phyloP scores from a whole-genome alignment of 2,797 vertebrate genomes.

The Melanotaenia trifasciata region DNA sequence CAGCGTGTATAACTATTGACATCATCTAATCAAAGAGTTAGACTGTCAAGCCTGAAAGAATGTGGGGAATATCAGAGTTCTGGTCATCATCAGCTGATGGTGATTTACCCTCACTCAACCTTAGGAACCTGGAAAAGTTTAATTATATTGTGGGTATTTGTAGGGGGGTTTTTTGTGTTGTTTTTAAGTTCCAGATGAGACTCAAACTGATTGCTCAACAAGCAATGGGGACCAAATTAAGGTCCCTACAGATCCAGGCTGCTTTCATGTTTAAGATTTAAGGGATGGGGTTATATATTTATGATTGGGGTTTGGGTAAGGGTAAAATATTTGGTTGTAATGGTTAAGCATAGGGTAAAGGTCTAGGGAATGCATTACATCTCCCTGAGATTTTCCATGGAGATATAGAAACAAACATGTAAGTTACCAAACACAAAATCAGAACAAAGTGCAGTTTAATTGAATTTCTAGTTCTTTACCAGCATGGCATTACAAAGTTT shows the following conservation, averaged over 20 bases:
- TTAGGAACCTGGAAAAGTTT: not conserved
- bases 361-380: not conserved
- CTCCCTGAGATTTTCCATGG: not conserved
- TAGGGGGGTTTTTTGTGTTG: not conserved
- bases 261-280: not conserved
- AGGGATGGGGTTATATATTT: not conserved
- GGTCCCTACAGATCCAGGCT: not conserved
- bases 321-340: too few species aligned
- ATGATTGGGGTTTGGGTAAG: not conserved
- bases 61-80: slow-evolving; percentile 19
- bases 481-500: slow-evolving; percentile 49
- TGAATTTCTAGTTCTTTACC: slow-evolving; percentile 44
- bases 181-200: not conserved
- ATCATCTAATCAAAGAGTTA: slow-evolving; percentile 29
- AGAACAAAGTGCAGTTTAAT: slow-evolving; percentile 22
- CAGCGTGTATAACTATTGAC: slow-evolving; percentile 14
- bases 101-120: slow-evolving; percentile 14
- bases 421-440: slow-evolving; percentile 29
- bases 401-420: not conserved
- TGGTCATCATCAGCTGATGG: slow-evolving; percentile 16
- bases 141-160: not conserved
- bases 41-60: not conserved
- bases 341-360: not conserved
- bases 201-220: not conserved
- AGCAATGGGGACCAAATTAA: not conserved